These are phyloP conservation scores for Syngnathus typhle DNA, from an alignment of 2,113 vertebrate genomes.

Conservation along the genomic window DNA sequence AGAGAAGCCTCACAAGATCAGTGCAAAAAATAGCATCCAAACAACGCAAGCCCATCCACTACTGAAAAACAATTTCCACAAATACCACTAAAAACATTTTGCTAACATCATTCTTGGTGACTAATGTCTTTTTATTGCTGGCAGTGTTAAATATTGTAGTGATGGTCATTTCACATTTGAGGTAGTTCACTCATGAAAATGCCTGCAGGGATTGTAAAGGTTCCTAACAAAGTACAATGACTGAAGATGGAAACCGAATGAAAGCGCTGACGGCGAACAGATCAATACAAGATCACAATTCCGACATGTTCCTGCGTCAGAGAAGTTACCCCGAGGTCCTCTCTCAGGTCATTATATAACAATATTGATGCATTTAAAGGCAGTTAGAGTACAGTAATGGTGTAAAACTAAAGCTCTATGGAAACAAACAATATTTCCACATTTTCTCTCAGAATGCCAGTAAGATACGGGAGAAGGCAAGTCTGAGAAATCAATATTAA, in stretches of 20 bases:
- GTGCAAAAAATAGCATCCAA: not conserved
- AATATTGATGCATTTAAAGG: slow-evolving; percentile 10
- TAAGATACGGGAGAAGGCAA: slow-evolving; percentile 1
- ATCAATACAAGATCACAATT: slow-evolving; percentile 19
- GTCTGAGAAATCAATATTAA: not conserved
- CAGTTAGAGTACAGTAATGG: slow-evolving; percentile 3
- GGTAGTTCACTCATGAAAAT: slow-evolving; percentile 6
- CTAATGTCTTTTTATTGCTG: not conserved
- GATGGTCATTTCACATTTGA: not conserved
- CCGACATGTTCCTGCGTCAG: slow-evolving; percentile 9
- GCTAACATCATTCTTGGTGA: not conserved
- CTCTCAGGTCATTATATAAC: slow-evolving; percentile 18
- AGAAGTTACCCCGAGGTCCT: slow-evolving; percentile 10
- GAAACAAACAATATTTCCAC: slow-evolving; percentile 1
- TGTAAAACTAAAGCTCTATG: slow-evolving; percentile 21
- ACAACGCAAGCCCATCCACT: not conserved
- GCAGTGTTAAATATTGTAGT: not conserved
- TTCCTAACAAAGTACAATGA: slow-evolving; percentile 4
- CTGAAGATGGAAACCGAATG: slow-evolving; percentile 9
- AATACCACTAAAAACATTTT: not conserved
- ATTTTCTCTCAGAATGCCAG: not conserved
- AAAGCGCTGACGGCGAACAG: slow-evolving; percentile 17
- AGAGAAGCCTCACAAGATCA: not conserved
- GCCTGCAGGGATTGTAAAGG: not conserved
- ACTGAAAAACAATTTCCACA: not conserved